These are phyloP conservation scores for Phylloscopus trochilus DNA, from an alignment of 2,113 vertebrate species.

Conservation along the genomic window DNA sequence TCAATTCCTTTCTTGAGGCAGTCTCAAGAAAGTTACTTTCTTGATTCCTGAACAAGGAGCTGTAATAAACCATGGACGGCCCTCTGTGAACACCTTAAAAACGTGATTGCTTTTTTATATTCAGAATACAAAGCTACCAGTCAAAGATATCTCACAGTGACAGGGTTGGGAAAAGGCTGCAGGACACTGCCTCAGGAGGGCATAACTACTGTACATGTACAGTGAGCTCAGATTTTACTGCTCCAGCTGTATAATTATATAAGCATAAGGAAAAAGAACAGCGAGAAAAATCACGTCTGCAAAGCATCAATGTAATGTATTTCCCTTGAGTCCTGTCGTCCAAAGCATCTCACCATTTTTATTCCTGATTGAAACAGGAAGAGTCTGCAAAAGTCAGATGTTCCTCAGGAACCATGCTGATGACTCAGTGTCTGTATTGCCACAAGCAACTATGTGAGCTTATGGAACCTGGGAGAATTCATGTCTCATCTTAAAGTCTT, in stretches of 20 bases:
- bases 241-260: accelerated
- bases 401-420: background rate
- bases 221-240: background rate
- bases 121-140: background rate
- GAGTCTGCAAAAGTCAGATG: background rate
- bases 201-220: background rate
- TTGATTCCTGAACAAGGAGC: background rate
- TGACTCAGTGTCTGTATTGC: background rate
- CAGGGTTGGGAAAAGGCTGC: background rate
- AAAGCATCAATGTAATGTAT: accelerated
- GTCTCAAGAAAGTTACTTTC: background rate
- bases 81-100: background rate
- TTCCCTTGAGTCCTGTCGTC: background rate
- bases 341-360: background rate
- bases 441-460: background rate
- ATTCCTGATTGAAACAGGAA: background rate
- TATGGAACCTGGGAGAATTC: background rate
- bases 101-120: background rate
- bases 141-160: background rate
- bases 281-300: accelerated
- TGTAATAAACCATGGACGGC: background rate
- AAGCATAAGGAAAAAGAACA: background rate
- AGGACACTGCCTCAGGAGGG: background rate
- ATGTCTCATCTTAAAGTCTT: background rate
- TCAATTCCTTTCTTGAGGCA: background rate